A percentile compares a stretch with the other conserved stretches of the same genome.
phyloP scores from a whole-genome alignment of 2,797 vertebrate species.

The Muraenolepis orangiensis region DNA sequence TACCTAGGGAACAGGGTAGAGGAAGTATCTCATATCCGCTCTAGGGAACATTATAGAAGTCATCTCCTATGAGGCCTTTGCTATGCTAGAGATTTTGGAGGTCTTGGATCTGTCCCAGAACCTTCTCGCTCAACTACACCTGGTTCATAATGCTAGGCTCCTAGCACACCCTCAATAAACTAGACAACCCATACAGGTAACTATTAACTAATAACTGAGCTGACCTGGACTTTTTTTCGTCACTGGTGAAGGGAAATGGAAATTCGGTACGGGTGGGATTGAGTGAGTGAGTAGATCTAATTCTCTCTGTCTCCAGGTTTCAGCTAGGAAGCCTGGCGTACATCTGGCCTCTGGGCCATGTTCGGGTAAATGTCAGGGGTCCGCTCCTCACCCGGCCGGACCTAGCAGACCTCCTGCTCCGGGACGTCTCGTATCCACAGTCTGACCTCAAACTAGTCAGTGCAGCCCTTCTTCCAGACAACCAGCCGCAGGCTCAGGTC shows the following conservation, averaged over 20 bases:
- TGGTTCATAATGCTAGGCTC: conserved; percentile 49
- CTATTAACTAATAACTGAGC: too few species aligned
- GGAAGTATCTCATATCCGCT: background rate
- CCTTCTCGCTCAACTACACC: conserved; percentile 36
- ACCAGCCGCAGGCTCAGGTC: conserved; percentile 47
- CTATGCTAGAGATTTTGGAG: conserved; percentile 47
- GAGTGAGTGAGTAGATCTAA: too few species aligned
- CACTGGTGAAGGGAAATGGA: too few species aligned
- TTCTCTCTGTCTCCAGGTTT: conserved; percentile 39
- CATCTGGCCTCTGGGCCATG: conserved; percentile 50
- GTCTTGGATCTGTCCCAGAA: conserved; percentile 57
- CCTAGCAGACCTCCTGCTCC: conserved; percentile 35
- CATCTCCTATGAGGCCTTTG: conserved; percentile 37
- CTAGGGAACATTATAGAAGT: conserved; percentile 45
- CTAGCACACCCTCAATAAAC: conserved; percentile 50
- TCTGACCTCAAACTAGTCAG: conserved; percentile 31
- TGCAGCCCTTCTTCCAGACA: conserved; percentile 24
- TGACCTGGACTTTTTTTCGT: too few species aligned
- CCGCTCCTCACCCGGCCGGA: conserved; percentile 1
- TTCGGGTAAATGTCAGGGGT: conserved; percentile 38
- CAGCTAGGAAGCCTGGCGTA: conserved; percentile 36
- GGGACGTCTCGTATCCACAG: conserved; percentile 47
- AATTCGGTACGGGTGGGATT: too few species aligned
- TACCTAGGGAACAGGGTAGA: too few species aligned
- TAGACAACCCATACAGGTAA: conserved; percentile 62